Base-by-base conservation (phyloP, 2,797 vertebrate species). In the Falco cherrug region DNA sequence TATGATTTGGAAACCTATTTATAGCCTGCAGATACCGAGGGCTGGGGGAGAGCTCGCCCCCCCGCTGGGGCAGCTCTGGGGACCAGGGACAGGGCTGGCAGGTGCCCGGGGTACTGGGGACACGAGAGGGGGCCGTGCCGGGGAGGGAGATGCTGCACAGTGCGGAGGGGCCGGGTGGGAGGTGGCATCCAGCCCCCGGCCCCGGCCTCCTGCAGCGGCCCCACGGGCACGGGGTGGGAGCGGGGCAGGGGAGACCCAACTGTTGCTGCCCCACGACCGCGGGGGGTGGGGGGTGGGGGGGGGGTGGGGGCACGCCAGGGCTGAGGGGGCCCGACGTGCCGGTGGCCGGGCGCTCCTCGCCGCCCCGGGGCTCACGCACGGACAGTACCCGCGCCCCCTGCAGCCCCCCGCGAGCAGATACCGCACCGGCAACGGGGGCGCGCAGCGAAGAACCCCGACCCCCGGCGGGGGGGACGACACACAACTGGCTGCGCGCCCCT, bases 331-430 rank as follows among this genome's bases (percentile, higher is more conserved):
- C 37, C 37, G 10, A 37, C 37, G 37, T 37, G 37, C 37, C 37
- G 37, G 37, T 37, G 37, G 37, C 37, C 37, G 37, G 37, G 37
- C 37, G 37, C 37, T 37, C 37, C 37, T 37, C 37, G 37, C 50
- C 37, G 25, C 35, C 16, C 59, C 35, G 3, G 3, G 37, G 22
- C 5, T 13, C 29, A 4, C 0, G 9, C 29, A 12, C 29, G 5
- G 13, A 8, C 37, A 14, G 16, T 20, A 5, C 47, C 73, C 35
- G 22, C 63, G 35, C 41, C 35, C 21, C 50, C n/a, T 3, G 11
- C 33, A 14, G 47, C 33, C 45, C 33, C 28, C 14, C 11, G 22
- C 24, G 5, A 37, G 33, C 39, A 9, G 43, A 26, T 41, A 31
- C 6, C 5, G 16, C 37, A 37, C 37, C 37, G 37, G 37, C 37